Evolutionary conservation across 2,888 invertebrate species (phyloP).

Genomic region (Stictocephala bisonia): DNA sequence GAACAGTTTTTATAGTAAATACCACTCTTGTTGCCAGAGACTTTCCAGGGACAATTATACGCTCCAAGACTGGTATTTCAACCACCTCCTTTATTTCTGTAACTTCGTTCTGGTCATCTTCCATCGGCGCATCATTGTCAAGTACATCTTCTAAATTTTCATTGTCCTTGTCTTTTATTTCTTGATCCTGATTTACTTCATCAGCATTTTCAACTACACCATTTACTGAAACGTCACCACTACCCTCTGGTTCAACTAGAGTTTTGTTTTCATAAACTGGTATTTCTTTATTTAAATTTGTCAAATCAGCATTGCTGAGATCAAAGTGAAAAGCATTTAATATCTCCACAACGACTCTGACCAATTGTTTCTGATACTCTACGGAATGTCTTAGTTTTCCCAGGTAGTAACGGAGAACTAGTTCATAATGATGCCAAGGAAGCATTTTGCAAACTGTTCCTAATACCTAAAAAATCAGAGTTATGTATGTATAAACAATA

Average conservation of each 20-base stretch:
- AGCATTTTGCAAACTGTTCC: constrained; percentile 80
- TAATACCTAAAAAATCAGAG: constrained; percentile 70
- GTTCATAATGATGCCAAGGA: constrained; percentile 92
- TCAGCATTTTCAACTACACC: constrained; percentile 58
- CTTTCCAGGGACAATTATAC: constrained; percentile 71
- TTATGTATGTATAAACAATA: no score
- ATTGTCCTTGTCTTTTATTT: constrained; percentile 58
- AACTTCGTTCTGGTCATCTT: constrained; percentile 56
- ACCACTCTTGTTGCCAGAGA: constrained; percentile 83
- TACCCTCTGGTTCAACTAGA: constrained; percentile 41
- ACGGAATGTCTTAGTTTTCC: constrained; percentile 76
- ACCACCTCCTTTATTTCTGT: constrained; percentile 60
- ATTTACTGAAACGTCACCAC: constrained; percentile 58
- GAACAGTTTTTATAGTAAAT: constrained; percentile 73
- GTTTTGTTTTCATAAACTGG: constrained; percentile 62
- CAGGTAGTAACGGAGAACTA: constrained; percentile 83
- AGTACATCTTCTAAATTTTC: constrained; percentile 62
- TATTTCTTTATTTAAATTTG: constrained; percentile 62
- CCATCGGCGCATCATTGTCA: constrained; percentile 64
- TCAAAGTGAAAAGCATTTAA: constrained; percentile 95
- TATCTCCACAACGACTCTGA: constrained; percentile 80
- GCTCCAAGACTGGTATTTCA: constrained; percentile 64
- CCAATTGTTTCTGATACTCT: constrained; percentile 86
- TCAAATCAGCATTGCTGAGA: constrained; percentile 64
- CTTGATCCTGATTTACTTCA: constrained; percentile 62